Conservation (phyloP, 2,888 invertebrate genomes). For the Liopterus haemorrhoidalis region DNA sequence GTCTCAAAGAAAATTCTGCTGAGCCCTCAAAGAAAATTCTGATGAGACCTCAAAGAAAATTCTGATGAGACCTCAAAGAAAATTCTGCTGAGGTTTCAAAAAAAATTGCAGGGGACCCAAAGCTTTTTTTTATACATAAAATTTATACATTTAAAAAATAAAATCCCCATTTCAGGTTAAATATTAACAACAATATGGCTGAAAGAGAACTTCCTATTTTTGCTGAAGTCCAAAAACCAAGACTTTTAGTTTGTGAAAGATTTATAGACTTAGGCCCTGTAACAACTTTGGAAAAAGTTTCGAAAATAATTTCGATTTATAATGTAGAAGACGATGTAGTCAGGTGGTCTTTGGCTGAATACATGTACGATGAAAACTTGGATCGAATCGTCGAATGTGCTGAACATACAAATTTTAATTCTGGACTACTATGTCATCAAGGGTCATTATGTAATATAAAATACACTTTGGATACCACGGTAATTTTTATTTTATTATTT, state of each 20-base stretch:
- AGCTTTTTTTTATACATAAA: too few species aligned
- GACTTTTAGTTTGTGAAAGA: constrained; percentile 30
- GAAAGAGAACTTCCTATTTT: constrained; percentile 16
- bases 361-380: constrained; percentile 23
- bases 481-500: not conserved
- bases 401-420: constrained; percentile 3
- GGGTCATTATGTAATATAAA: constrained; percentile 11
- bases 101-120: constrained; percentile 28
- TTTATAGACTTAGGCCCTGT: constrained; percentile 37
- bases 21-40: too few species aligned
- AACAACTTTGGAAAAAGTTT: constrained; percentile 29
- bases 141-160: constrained; percentile 14
- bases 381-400: constrained; percentile 3
- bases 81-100: constrained; percentile 9
- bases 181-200: constrained; percentile 19
- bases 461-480: constrained; percentile 19
- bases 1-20: too few species aligned
- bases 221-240: constrained; percentile 23
- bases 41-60: too few species aligned
- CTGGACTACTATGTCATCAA: constrained; percentile 12
- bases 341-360: constrained; percentile 38
- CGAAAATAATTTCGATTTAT: constrained; percentile 33
- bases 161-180: constrained; percentile 19
- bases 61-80: too few species aligned
- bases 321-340: constrained; percentile 31